Evolutionary conservation across 2,888 invertebrate species (phyloP), one percentile per base, ranked within the genome.

Genomic region (Blastobasis lacticolella): DNA sequence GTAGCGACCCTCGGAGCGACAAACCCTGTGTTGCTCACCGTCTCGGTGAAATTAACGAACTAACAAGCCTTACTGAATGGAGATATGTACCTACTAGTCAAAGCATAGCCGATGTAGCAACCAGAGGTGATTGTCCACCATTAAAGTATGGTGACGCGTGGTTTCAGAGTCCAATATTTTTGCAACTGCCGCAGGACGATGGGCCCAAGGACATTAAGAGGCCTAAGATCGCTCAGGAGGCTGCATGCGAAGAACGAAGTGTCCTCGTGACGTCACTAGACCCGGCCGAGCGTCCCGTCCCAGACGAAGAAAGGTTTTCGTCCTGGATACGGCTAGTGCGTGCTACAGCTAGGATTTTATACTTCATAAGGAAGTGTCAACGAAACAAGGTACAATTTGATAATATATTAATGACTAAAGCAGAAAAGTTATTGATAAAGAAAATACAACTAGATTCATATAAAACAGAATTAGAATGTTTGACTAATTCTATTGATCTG

Each of bases 11-110:
- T 6, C 47, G 60, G 4, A 7, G 44, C 0, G 58, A 51, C 50
- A 58, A 58, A 48, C 48, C 53, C 0, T 59, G 55, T 43, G 57
- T 59, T 8, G 60, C 61, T 1, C 59, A 65, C 49, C 23, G 60
- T 5, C n/a, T 61, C 1, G 60, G 57, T 1, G 56, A 56, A 10
- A 63, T 61, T 9, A 46, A 51, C 10, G 60, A 61, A 5, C 48
- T 10, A 6, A 49, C 57, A 3, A 45, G 36, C 0, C n/a, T 42
- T 0, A 49, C 45, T 1, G 48, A 57, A 1, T 61, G 58, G 61
- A 42, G 52, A 5, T 62, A 55, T 54, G 46, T 60, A 5, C 62
- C 62, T 0, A 56, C 56, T 1, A 49, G 52, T 1, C 10, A 45
- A 0, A 63, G 60, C 45, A 51, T 53, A 0, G 60, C 57, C 0